Conservation (phyloP, 2,113 vertebrate genomes). For the Callionymus lyra region DNA sequence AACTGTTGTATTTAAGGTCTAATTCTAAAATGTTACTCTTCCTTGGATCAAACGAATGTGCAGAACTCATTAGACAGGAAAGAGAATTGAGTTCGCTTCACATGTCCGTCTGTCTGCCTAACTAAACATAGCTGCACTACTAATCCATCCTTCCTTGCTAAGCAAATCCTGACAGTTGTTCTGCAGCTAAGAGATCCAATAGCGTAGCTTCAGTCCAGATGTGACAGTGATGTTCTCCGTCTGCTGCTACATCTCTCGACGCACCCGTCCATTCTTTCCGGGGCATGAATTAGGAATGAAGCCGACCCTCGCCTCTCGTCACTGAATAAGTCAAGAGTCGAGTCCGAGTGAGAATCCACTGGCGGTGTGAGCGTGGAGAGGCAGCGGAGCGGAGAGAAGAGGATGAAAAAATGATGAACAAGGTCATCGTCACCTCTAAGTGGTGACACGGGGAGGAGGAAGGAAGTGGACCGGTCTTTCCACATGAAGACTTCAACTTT, state of each 20-base stretch:
- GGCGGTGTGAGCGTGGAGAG: slow-evolving; percentile 6
- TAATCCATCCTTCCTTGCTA: too few species aligned
- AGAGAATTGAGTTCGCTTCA: too few species aligned
- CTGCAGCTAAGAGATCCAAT: too few species aligned
- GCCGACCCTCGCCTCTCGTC: slow-evolving; percentile 25
- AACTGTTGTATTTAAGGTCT: too few species aligned
- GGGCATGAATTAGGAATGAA: slow-evolving; percentile 57
- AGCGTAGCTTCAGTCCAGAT: slow-evolving; percentile 8
- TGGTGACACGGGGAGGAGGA: slow-evolving; percentile 2
- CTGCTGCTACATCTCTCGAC: slow-evolving; percentile 36
- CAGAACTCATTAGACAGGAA: too few species aligned
- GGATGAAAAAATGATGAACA: slow-evolving; percentile 52
- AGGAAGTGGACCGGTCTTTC: background rate
- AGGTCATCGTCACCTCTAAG: slow-evolving; percentile 18
- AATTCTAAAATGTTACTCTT: too few species aligned
- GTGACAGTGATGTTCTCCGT: slow-evolving; percentile 49
- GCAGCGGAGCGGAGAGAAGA: slow-evolving; percentile 30
- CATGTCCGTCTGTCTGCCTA: too few species aligned
- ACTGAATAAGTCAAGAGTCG: slow-evolving; percentile 54
- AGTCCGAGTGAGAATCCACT: slow-evolving; percentile 20
- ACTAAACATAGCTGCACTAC: too few species aligned
- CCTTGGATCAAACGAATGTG: too few species aligned
- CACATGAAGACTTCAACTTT: background rate
- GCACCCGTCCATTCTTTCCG: slow-evolving; percentile 36
- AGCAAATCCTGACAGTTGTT: too few species aligned